Conservation (phyloP, 2,888 invertebrate genomes). For the Zygaena filipendulae region DNA sequence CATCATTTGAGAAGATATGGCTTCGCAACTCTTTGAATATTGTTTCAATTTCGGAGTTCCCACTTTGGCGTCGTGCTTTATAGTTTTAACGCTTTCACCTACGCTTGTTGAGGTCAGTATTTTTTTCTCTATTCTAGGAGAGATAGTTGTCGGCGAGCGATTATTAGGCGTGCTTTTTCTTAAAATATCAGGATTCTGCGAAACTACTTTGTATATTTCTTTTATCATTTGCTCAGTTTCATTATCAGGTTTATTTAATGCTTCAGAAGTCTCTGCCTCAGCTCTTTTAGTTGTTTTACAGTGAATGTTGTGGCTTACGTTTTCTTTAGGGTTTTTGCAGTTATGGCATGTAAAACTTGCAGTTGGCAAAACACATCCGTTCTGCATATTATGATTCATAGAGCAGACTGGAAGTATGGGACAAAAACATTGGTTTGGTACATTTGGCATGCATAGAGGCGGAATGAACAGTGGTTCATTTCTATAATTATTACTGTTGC, state of each 20-base stretch:
- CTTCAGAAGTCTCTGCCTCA: too few relatives aligned
- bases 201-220: conserved; percentile 51
- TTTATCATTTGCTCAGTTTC: conserved; percentile 51
- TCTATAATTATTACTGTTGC: conserved; percentile 21
- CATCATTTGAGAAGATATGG: conserved; percentile 31
- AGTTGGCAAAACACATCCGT: conserved; percentile 32
- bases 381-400: conserved; percentile 41
- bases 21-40: conserved; percentile 54
- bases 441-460: conserved; percentile 22
- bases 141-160: too few relatives aligned
- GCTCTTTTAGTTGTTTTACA: too few relatives aligned
- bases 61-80: conserved; percentile 39
- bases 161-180: background rate
- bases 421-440: conserved; percentile 43
- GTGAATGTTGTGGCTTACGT: background rate
- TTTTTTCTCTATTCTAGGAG: conserved; percentile 15
- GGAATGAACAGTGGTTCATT: conserved; percentile 19
- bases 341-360: conserved; percentile 36
- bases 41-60: conserved; percentile 39
- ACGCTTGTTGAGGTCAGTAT: conserved; percentile 33
- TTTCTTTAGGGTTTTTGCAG: conserved; percentile 22
- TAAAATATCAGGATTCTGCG: conserved; percentile 26
- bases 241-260: conserved; percentile 15
- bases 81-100: conserved; percentile 29
- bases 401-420: conserved; percentile 45